Base-by-base conservation (phyloP, 23 tunicate genomes). In the Phallusia fumigata region DNA sequence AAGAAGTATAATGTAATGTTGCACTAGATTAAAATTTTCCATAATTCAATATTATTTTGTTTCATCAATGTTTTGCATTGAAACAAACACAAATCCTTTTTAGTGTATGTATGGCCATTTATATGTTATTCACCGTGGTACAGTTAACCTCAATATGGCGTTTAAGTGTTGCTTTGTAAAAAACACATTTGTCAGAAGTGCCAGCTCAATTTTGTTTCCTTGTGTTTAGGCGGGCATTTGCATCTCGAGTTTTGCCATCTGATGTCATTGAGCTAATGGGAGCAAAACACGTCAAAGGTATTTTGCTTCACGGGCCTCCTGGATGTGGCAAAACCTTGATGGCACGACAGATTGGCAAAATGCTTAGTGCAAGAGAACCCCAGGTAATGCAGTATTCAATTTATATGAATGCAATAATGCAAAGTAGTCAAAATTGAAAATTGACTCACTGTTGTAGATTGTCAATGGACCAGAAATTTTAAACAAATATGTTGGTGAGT, bases 381-480 rank as follows among this genome's bases (percentile, higher is more conserved):
- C 88, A 91, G 83, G 90, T 90, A 24, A 30, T 8, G 6, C 74
- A 0, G n/a, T 83, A 24, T 44, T 58, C 13, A 21, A 21, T 58
- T 24, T 58, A 58, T 1, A 58, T 58, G 69, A 24, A 6, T 24
- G 3, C 69, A 40, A 40, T 40, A 10, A n/a, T n/a, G n/a, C n/a
- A n/a, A n/a, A n/a, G n/a, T n/a, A n/a, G n/a, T n/a, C n/a, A n/a
- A n/a, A 28, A n/a, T 26, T 73, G 24, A 19, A 73, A 19, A 26
- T 64, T 86, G 8, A n/a, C n/a, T n/a, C n/a, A n/a, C n/a, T 85
- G 26, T 21, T 73, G 13, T 75, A 95, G 95, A 90, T 95, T 64
- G 97, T 96, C 21, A 96, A 96, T 84, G 99, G 99, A 24, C 99
- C 99, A 19, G 99, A 96, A 88, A 96, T 96, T 35, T 85, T 96